Conservation (phyloP, 2,797 vertebrate genomes). For the Falco columbarius region DNA sequence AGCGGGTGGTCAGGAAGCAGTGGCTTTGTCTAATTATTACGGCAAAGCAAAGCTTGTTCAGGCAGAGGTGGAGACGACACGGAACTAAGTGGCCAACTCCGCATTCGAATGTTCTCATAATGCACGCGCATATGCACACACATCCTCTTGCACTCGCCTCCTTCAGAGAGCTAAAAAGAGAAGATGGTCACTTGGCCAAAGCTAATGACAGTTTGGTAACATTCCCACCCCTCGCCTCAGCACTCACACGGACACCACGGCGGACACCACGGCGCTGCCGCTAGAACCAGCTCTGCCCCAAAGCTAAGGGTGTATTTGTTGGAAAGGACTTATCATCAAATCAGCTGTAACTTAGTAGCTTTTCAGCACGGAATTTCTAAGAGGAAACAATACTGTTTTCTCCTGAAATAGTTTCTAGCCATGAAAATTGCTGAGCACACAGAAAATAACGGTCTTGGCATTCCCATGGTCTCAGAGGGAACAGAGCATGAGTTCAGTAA, state of each 20-base stretch:
- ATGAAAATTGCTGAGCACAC: not conserved
- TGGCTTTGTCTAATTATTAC: not conserved
- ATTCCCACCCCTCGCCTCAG: not conserved
- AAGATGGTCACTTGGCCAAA: not conserved
- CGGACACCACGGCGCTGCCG: not conserved
- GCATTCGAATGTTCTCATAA: not conserved
- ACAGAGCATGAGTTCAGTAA: not conserved
- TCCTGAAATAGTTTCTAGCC: not conserved
- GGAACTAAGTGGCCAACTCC: accelerated
- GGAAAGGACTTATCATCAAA: not conserved
- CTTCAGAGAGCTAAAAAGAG: not conserved
- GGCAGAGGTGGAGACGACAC: not conserved
- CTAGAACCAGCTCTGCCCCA: not conserved
- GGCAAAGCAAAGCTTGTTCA: not conserved
- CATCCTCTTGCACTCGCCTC: not conserved
- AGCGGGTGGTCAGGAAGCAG: not conserved
- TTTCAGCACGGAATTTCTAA: not conserved
- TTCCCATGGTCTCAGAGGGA: not conserved
- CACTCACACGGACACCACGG: accelerated
- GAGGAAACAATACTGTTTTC: not conserved
- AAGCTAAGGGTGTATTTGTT: not conserved
- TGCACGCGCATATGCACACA: not conserved
- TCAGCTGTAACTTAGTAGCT: not conserved
- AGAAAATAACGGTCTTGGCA: not conserved
- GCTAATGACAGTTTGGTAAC: not conserved